These are phyloP conservation scores for Blastobasis lacticolella DNA, from an alignment of 2,888 invertebrate genomes.

Conservation along the genomic window DNA sequence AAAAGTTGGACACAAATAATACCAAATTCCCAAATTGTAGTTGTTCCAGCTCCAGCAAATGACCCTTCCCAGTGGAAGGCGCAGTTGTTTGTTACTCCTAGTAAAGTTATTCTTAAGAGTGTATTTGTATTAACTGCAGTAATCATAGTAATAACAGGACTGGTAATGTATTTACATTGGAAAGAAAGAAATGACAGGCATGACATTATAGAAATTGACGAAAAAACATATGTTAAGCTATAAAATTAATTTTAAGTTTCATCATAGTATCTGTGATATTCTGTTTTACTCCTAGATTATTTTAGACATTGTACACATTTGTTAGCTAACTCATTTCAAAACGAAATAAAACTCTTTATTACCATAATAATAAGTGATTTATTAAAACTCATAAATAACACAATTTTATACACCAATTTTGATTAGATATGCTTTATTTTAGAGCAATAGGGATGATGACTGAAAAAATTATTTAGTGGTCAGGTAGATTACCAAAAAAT, in stretches of 20 bases:
- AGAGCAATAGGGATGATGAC: too few relatives aligned
- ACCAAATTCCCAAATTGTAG: conserved; percentile 97
- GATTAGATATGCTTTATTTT: too few relatives aligned
- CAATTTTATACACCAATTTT: too few relatives aligned
- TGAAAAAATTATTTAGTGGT: too few relatives aligned
- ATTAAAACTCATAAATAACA: too few relatives aligned
- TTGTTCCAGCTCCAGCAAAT: conserved; percentile 89
- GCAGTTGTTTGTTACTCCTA: conserved; percentile 95
- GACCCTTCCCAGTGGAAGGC: conserved; percentile 89
- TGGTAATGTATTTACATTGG: conserved; percentile 90
- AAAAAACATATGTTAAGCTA: conserved; percentile 59
- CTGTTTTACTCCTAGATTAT: too few relatives aligned
- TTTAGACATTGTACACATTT: too few relatives aligned
- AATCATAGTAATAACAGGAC: conserved; percentile 87
- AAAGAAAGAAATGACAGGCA: conserved; percentile 80
- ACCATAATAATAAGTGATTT: too few relatives aligned
- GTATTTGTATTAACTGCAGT: conserved; percentile 91
- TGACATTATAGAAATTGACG: conserved; percentile 64
- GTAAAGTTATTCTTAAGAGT: conserved; percentile 93
- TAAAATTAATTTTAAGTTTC: conserved; percentile 17
- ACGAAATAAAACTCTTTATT: too few relatives aligned
- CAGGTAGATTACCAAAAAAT: too few relatives aligned
- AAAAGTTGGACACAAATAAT: conserved; percentile 93
- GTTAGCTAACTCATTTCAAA: too few relatives aligned
- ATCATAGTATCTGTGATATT: too few relatives aligned